phyloP scores from a whole-genome alignment of 2,113 vertebrate genomes.

The Pelodiscus sinensis region DNA sequence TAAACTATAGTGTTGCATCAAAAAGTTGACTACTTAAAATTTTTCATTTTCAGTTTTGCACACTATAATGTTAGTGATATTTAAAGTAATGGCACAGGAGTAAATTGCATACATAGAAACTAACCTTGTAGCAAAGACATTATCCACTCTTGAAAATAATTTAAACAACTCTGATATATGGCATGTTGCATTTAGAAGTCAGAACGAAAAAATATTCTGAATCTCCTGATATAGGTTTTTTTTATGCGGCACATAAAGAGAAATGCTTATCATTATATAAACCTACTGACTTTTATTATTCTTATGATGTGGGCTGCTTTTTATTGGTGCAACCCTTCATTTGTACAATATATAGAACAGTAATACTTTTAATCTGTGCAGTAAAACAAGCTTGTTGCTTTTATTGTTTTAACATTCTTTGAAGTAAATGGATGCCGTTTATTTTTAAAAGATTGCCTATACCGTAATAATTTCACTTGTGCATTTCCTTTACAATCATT shows the following conservation, averaged over 20 bases:
- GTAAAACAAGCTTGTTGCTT: not conserved
- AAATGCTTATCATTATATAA: not conserved
- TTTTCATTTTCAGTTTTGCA: not conserved
- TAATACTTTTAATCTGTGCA: not conserved
- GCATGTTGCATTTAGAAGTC: not conserved
- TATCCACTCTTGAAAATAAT: not conserved
- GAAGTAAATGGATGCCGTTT: not conserved
- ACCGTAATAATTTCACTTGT: not conserved
- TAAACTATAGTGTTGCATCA: not conserved
- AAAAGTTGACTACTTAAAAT: not conserved
- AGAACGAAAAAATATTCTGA: not conserved
- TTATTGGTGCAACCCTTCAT: not conserved
- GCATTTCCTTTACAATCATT: not conserved
- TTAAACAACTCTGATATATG: slow-evolving; percentile 9
- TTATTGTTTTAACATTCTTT: not conserved
- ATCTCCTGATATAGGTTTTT: not conserved
- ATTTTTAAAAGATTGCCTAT: not conserved
- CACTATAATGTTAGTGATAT: not conserved
- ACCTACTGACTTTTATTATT: not conserved
- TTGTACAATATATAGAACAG: not conserved
- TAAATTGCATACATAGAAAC: not conserved
- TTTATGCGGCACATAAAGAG: not conserved
- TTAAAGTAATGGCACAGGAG: not conserved
- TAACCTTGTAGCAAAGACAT: not conserved
- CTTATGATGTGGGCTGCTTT: not conserved